Evolutionary conservation across 2,888 invertebrate species (phyloP), one percentile per base, ranked within the genome.

Genomic region (Dicranocentrus wangi): DNA sequence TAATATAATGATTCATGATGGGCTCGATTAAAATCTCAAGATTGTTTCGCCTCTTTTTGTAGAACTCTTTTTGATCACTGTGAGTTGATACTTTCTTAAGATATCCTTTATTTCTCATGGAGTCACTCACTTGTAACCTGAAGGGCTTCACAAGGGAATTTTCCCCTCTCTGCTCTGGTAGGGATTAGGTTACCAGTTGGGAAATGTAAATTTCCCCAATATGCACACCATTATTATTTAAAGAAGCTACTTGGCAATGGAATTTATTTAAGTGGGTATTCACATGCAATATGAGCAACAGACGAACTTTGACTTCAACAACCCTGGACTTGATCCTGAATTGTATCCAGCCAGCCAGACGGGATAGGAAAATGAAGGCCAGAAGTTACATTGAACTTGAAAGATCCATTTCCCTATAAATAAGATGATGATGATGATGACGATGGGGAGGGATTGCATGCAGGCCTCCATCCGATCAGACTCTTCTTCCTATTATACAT

Each of bases 281-380:
- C n/a, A 32, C 32, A 69, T 21, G 42, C 21, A 3, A 32, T 47
- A 15, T 8, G 13, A 32, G n/a, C 13, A 28, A 21, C 39, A 69
- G 15, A 19, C 32, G 32, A 32, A 10, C 3, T 32, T 10, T 32
- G 32, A 32, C 32, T 21, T 81, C n/a, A n/a, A n/a, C n/a, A 76
- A 77, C 81, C 81, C 81, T 81, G 81, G 81, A 81, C 81, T 81
- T 81, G 81, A 81, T 81, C 81, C 55, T 81, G 63, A 55, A 47
- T 39, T 47, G 47, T n/a, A n/a, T 39, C 13, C 7, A 39, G 39
- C 5, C 13, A 13, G 47, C 5, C 13, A n/a, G 47, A 47, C 47
- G 2, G 7, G 7, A 15, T 7, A 47, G 47, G n/a, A 15, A n/a
- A n/a, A 47, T n/a, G 32, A 32, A 32, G 32, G 32, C 32, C 32